Percentiles rank a stretch among this genome's conserved stretches.
Evolutionary conservation across 2,888 invertebrate genomes (phyloP).

Genomic region (Sericinus montela): DNA sequence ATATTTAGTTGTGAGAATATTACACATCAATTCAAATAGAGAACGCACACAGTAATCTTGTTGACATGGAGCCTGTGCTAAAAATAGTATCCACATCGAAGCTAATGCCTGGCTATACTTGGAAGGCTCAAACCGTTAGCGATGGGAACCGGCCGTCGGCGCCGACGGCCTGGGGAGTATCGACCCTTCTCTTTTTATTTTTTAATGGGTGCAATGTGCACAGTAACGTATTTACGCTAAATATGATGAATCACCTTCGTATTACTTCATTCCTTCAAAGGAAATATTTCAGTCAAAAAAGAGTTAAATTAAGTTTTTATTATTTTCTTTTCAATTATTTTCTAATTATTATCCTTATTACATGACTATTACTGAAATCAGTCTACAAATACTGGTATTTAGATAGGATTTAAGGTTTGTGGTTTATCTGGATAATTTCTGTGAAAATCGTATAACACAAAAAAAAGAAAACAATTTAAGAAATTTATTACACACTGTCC

Average conservation of each 20-base stretch:
- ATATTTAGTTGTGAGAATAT: too few species aligned
- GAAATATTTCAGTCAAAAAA: not conserved
- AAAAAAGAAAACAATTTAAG: too few species aligned
- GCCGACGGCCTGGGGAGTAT: slow-evolving; percentile 39
- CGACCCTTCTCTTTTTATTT: slow-evolving; percentile 48
- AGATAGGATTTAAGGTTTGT: too few species aligned
- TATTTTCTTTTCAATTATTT: too few species aligned
- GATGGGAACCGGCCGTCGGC: slow-evolving; percentile 49
- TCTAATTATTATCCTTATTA: too few species aligned
- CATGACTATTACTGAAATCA: too few species aligned
- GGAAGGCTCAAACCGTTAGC: slow-evolving; percentile 59
- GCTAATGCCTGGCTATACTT: slow-evolving; percentile 55
- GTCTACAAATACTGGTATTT: too few species aligned
- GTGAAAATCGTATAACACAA: too few species aligned
- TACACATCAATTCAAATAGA: slow-evolving; percentile 7
- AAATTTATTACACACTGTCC: too few species aligned
- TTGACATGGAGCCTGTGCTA: slow-evolving; percentile 41
- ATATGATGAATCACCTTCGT: slow-evolving; percentile 26
- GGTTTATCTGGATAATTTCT: too few species aligned
- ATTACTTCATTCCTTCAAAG: slow-evolving; percentile 13
- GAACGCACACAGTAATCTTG: slow-evolving; percentile 24
- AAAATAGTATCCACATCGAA: slow-evolving; percentile 47
- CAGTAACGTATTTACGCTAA: slow-evolving; percentile 22
- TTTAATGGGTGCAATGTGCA: slow-evolving; percentile 14
- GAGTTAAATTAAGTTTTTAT: too few species aligned